These are phyloP conservation scores for Campylorhamphus procurvoides DNA, from an alignment of 2,113 vertebrate species.

Conservation along the genomic window DNA sequence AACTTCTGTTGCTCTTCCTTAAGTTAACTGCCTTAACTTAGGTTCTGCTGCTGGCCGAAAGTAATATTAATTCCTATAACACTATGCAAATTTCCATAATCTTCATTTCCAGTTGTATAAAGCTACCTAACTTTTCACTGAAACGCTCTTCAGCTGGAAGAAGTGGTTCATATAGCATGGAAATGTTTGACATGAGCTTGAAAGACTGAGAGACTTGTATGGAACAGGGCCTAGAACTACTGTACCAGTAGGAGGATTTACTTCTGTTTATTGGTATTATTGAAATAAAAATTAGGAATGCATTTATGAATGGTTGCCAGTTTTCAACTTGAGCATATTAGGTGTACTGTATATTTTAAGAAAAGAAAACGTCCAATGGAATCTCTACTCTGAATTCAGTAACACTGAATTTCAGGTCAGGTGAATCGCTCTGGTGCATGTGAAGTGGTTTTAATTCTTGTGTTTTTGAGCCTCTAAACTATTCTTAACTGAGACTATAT, in stretches of 20 bases:
- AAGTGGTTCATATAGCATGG: neutral
- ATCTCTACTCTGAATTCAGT: neutral
- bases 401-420: neutral
- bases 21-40: neutral
- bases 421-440: neutral
- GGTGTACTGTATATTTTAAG: neutral
- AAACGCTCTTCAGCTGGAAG: neutral
- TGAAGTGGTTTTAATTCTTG: neutral
- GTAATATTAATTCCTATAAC: neutral
- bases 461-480: neutral
- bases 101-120: neutral
- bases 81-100: neutral
- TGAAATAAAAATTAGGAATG: neutral
- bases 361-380: neutral
- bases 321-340: neutral
- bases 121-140: neutral
- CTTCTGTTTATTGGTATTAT: neutral
- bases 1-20: neutral
- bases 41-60: neutral
- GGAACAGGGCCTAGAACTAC: neutral
- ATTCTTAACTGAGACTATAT: neutral
- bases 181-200: neutral
- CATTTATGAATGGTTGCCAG: neutral
- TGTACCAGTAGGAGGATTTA: neutral
- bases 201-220: neutral